These are phyloP conservation scores for Tipula unca DNA, from an alignment of 2,888 invertebrate species.

Conservation along the genomic window DNA sequence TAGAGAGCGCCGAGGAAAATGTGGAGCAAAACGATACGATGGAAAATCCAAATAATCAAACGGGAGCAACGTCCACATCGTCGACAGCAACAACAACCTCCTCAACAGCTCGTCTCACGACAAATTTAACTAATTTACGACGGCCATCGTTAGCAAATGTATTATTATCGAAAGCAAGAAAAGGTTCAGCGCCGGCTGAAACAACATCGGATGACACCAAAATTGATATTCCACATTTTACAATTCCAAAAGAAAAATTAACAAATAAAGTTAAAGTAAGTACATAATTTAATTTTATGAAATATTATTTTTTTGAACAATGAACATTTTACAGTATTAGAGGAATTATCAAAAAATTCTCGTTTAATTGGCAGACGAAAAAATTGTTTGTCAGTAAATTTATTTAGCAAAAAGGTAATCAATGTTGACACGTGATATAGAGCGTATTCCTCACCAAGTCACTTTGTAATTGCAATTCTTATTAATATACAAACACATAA, in stretches of 20 bases:
- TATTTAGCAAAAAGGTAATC: neutral
- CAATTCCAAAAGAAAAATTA: slow-evolving; percentile 35
- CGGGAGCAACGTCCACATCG: neutral
- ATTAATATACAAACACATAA: too few relatives aligned
- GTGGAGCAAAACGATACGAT: slow-evolving; percentile 25
- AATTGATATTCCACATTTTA: slow-evolving; percentile 30
- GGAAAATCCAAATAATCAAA: slow-evolving; percentile 22
- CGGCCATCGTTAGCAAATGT: slow-evolving; percentile 16
- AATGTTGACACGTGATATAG: neutral
- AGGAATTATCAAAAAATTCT: neutral
- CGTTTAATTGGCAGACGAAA: neutral
- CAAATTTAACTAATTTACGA: neutral
- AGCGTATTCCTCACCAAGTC: neutral
- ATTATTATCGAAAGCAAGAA: neutral
- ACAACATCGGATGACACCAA: slow-evolving; percentile 20
- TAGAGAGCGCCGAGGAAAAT: slow-evolving; percentile 24
- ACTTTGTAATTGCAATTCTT: neutral
- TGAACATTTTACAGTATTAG: neutral
- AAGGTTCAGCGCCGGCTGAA: slow-evolving; percentile 1
- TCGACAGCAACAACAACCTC: neutral
- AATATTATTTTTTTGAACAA: neutral
- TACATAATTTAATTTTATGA: neutral
- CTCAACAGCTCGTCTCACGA: neutral
- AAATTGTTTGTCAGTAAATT: neutral
- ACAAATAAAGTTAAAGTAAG: slow-evolving; percentile 40